phyloP scores from a whole-genome alignment of 2,888 invertebrate species.

The Troilus luridus region DNA sequence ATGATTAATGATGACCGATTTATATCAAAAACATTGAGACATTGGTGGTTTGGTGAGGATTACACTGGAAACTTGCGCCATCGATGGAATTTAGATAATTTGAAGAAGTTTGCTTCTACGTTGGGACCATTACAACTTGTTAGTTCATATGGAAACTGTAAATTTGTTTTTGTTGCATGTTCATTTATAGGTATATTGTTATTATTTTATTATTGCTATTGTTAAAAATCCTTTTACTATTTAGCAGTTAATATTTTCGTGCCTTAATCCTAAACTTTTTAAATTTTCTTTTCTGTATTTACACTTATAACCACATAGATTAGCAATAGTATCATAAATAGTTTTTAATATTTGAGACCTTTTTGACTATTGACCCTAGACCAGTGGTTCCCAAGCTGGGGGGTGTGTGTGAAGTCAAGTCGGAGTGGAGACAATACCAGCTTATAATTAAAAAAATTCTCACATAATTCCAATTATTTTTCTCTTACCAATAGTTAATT shows the following conservation, averaged over 20 bases:
- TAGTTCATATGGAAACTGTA: slow-evolving; percentile 52
- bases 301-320: too few species aligned
- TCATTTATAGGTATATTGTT: slow-evolving; percentile 10
- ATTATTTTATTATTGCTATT: neutral
- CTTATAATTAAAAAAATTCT: too few species aligned
- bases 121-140: slow-evolving; percentile 71
- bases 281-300: too few species aligned
- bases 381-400: too few species aligned
- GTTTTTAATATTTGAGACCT: too few species aligned
- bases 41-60: slow-evolving; percentile 91
- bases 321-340: too few species aligned
- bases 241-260: neutral
- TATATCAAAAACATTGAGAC: slow-evolving; percentile 80
- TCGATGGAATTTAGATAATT: slow-evolving; percentile 77
- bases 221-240: neutral
- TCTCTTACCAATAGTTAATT: too few species aligned
- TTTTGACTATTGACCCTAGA: too few species aligned
- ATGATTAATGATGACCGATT: slow-evolving; percentile 89
- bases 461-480: too few species aligned
- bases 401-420: too few species aligned
- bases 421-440: too few species aligned
- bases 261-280: neutral
- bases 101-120: slow-evolving; percentile 72
- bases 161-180: slow-evolving; percentile 56
- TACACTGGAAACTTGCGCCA: slow-evolving; percentile 88